phyloP scores from a whole-genome alignment of 2,888 invertebrate genomes.

The Apodemia mormo region DNA sequence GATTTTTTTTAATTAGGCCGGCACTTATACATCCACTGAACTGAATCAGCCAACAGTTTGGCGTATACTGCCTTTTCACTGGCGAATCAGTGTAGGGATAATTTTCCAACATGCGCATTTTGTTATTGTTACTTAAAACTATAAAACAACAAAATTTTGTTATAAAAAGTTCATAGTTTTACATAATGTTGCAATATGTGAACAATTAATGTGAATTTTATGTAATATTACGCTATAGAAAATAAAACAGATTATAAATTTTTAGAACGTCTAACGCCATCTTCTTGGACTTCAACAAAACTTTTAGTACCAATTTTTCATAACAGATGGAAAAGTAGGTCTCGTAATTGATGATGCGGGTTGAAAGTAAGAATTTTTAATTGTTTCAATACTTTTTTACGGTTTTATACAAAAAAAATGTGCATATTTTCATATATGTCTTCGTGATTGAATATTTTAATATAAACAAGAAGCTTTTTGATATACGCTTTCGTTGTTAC shows the following conservation, averaged over 20 bases:
- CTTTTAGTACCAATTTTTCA: neutral
- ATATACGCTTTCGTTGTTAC: neutral
- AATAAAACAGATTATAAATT: neutral
- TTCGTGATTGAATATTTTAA: neutral
- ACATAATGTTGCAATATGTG: neutral
- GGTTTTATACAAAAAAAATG: too few relatives aligned
- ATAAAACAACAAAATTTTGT: neutral
- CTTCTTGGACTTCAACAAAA: neutral
- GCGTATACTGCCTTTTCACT: constrained; percentile 58
- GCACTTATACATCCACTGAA: constrained; percentile 34
- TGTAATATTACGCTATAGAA: neutral
- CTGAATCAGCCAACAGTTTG: constrained; percentile 55
- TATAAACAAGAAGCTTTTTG: neutral
- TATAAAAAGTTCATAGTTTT: neutral
- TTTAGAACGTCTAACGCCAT: neutral
- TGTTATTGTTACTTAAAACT: neutral
- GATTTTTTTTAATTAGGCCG: constrained; percentile 48
- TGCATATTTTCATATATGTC: neutral
- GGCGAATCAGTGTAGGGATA: constrained; percentile 9
- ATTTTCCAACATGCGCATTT: constrained; percentile 14
- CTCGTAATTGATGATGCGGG: too few relatives aligned
- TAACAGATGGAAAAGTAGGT: too few relatives aligned
- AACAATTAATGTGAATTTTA: neutral
- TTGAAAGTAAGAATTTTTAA: too few relatives aligned
- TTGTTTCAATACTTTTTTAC: too few relatives aligned